Base-by-base conservation (phyloP, 2,888 invertebrate species). In the Gymnosoma rotundatum region DNA sequence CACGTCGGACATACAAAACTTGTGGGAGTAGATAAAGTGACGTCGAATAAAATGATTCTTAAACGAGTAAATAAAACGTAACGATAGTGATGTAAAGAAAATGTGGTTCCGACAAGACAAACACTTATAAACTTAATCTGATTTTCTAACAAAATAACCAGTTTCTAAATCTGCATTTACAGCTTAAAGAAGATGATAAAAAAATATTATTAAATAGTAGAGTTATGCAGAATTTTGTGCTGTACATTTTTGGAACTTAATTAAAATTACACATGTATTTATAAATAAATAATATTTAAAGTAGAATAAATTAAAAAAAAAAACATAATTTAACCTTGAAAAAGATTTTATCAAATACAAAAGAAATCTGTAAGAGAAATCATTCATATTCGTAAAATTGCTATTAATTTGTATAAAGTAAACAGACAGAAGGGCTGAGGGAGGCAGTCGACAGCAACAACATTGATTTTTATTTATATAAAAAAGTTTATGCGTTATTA, bases 381-480 rank as follows among this genome's bases (percentile, higher is more conserved):
- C 12, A 58, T 38, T 45, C 32, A 48, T 12, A 32, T 42, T 38
- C 42, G 20, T 42, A 3, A 32, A 32, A 32, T 32, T 32, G 25
- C 42, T 63, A n/a, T n/a, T n/a, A 54, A 42, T 45, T 20, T 32
- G 4, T 36, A 50, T 4, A 32, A 32, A 32, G 38, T 42, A 52
- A 61, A 73, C 52, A 73, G 36, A 73, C 52, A 25, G 14, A 73
- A 20, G 12, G 60, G 60, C 61, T 36, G 20, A 64, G 38, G 56
- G n/a, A 64, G 38, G 48, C 45, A 64, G 64, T 56, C 32, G 21
- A 42, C n/a, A 56, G 18, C 25, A 63, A 38, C 52, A 48, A 75
- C 74, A 56, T 48, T 56, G 74, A 56, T 75, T 66, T 75, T 75
- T 54, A 42, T 66, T 75, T 75, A 73, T 18, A 54, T 10, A 21